These are phyloP conservation scores for Romanogobio albipinnatus DNA, from an alignment of 2,113 vertebrate species.

Conservation along the genomic window DNA sequence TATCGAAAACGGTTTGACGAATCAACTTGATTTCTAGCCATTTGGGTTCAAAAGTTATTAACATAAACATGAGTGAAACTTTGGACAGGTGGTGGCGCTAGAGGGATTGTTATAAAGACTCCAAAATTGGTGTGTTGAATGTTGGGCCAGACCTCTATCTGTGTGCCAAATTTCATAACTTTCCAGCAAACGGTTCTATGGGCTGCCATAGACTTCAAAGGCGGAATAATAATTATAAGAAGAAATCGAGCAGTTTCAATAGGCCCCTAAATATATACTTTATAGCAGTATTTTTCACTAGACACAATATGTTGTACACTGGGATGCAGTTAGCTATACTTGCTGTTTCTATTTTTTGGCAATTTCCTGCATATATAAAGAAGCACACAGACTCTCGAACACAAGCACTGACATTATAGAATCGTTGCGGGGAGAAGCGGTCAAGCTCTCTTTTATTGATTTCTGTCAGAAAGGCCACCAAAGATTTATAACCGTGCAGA, in stretches of 20 bases:
- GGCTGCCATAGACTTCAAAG: neutral
- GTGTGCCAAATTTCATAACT: neutral
- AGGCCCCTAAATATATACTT: too few species aligned
- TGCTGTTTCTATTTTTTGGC: neutral
- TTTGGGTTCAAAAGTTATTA: too few species aligned
- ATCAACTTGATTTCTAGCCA: too few species aligned
- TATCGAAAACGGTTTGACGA: too few species aligned
- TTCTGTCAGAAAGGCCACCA: conserved; percentile 52
- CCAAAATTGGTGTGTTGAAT: too few species aligned
- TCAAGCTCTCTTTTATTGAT: conserved; percentile 52
- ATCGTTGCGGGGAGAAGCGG: conserved; percentile 35
- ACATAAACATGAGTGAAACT: too few species aligned
- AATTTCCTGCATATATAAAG: neutral
- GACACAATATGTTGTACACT: neutral
- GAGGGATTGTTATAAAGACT: too few species aligned
- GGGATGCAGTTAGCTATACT: neutral
- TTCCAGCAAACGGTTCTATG: neutral
- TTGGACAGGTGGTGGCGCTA: too few species aligned
- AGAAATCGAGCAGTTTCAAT: too few species aligned
- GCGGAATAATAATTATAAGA: too few species aligned
- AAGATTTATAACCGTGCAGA: conserved; percentile 45
- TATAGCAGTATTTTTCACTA: neutral
- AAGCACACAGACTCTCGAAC: neutral
- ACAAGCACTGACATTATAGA: conserved; percentile 31
- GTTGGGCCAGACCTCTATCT: too few species aligned